phyloP scores from a whole-genome alignment of 2,113 vertebrate genomes.

The Elgaria multicarinata region DNA sequence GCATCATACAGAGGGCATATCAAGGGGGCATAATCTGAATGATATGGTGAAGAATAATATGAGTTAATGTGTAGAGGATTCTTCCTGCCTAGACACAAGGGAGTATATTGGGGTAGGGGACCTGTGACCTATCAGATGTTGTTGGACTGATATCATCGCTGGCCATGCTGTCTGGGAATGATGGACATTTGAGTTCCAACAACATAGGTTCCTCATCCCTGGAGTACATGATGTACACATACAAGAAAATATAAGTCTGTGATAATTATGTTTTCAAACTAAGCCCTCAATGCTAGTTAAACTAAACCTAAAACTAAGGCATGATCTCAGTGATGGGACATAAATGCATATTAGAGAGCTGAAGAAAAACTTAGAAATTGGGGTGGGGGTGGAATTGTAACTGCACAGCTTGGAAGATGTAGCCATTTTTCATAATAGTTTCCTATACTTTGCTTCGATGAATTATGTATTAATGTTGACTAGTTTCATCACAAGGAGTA shows the following conservation, averaged over 20 bases:
- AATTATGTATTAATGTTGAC: conserved; percentile 29
- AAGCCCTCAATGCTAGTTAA: not conserved
- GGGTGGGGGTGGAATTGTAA: not conserved
- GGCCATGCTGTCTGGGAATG: too few relatives aligned
- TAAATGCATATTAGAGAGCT: not conserved
- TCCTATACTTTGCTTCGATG: not conserved
- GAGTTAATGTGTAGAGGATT: not conserved
- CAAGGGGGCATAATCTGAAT: not conserved
- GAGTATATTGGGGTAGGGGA: too few relatives aligned
- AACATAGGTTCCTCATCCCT: not conserved
- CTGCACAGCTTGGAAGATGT: not conserved
- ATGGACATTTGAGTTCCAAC: too few relatives aligned
- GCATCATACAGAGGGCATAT: too few relatives aligned
- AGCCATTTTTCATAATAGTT: not conserved
- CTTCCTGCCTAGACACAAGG: not conserved
- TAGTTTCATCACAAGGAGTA: conserved; percentile 10
- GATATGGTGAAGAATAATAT: not conserved
- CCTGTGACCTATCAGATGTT: too few relatives aligned
- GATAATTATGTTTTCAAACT: not conserved
- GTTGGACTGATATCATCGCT: too few relatives aligned
- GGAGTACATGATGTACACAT: not conserved
- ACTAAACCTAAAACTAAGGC: not conserved
- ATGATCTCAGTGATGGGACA: not conserved
- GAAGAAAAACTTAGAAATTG: not conserved
- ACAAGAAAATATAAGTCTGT: not conserved